Conservation (phyloP, 2,888 invertebrate genomes). For the Mongoloraphidia duomilia region DNA sequence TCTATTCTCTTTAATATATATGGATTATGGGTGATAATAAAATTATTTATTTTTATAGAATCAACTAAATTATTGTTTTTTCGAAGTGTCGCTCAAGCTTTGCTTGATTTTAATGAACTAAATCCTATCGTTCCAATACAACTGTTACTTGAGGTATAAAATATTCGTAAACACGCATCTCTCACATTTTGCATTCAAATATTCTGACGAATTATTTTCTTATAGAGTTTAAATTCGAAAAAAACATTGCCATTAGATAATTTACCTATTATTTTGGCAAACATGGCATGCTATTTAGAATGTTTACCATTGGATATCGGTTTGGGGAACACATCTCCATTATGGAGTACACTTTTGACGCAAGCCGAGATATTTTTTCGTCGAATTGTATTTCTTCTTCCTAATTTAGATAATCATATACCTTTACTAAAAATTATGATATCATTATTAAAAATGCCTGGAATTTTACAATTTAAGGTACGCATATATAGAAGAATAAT, state of each 20-base stretch:
- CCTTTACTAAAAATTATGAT: constrained; percentile 63
- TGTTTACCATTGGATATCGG: constrained; percentile 75
- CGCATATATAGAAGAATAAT: background rate
- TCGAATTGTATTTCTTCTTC: constrained; percentile 52
- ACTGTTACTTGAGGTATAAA: constrained; percentile 62
- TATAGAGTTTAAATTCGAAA: constrained; percentile 57
- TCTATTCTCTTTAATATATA: background rate
- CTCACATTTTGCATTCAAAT: background rate
- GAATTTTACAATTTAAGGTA: constrained; percentile 67
- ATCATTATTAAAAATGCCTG: constrained; percentile 69
- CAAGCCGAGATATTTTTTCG: constrained; percentile 81
- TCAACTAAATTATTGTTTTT: constrained; percentile 71
- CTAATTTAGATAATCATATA: constrained; percentile 53
- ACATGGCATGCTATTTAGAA: constrained; percentile 87
- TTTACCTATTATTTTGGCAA: constrained; percentile 68
- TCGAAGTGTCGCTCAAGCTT: constrained; percentile 82
- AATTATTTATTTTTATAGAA: constrained; percentile 32
- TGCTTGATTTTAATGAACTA: constrained; percentile 91
- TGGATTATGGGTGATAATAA: background rate
- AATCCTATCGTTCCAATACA: constrained; percentile 91
- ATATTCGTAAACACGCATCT: background rate
- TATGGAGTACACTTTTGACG: constrained; percentile 69
- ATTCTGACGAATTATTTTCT: constrained; percentile 11
- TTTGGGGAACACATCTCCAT: constrained; percentile 47
- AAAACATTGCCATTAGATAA: constrained; percentile 57